Percentiles rank a stretch among this genome's conserved stretches.
Evolutionary conservation across 2,113 vertebrate species (phyloP).

Genomic region (Ptyas mucosa): DNA sequence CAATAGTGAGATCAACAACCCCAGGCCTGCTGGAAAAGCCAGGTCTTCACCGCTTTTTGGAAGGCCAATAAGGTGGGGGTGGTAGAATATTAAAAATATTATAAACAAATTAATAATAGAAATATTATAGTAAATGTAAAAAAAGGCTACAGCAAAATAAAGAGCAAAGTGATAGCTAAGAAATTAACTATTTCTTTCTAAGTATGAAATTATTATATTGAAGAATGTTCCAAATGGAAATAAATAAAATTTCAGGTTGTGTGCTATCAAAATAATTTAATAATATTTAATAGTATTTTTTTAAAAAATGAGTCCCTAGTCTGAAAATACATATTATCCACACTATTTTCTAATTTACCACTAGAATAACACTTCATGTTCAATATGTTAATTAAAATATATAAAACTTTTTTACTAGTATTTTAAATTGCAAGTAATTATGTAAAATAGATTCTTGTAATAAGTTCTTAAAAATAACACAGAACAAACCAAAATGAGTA

Average conservation of each 20-base stretch:
- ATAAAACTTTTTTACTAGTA: constrained; percentile 39
- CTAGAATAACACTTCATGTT: constrained; percentile 53
- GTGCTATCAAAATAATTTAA: constrained; percentile 34
- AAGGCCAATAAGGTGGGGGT: no score
- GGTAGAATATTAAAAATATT: no score
- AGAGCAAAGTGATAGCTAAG: neutral
- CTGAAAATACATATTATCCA: constrained; percentile 23
- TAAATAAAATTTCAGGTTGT: constrained; percentile 26
- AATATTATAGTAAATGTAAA: neutral
- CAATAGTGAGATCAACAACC: no score
- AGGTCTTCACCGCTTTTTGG: no score
- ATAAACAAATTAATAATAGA: neutral
- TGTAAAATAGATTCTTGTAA: constrained; percentile 53
- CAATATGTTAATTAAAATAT: constrained; percentile 49
- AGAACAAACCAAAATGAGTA: constrained; percentile 35
- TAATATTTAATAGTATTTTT: constrained; percentile 32
- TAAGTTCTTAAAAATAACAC: constrained; percentile 48
- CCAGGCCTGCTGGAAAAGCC: no score
- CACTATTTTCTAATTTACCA: constrained; percentile 49
- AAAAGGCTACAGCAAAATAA: neutral
- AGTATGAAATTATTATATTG: neutral
- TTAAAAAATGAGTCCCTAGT: constrained; percentile 27
- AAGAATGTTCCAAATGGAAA: constrained; percentile 5
- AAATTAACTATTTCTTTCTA: neutral
- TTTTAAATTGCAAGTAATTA: constrained; percentile 58